Conservation (phyloP, 2,797 vertebrate species). For the Natrix natrix region DNA sequence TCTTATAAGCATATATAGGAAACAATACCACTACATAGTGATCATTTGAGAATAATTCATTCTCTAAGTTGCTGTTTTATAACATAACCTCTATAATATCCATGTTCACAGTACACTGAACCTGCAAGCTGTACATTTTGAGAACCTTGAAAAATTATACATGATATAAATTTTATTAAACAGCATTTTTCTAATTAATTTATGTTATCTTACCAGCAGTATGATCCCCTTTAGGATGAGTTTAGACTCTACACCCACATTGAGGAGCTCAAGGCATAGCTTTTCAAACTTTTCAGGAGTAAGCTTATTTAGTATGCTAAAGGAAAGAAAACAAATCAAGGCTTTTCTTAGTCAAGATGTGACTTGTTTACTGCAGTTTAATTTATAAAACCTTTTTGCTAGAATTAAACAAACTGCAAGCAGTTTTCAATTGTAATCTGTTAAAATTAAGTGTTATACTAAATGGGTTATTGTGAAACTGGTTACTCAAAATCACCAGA, state of each 20-base stretch:
- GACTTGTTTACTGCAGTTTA: not conserved
- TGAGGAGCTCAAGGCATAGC: conserved; percentile 99
- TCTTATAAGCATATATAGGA: not conserved
- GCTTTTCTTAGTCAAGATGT: not conserved
- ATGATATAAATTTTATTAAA: not conserved
- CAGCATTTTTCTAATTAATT: not conserved
- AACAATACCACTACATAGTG: not conserved
- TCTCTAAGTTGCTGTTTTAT: not conserved
- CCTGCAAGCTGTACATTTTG: not conserved
- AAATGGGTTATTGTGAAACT: not conserved
- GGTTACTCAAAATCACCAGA: not conserved
- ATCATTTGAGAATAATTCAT: not conserved
- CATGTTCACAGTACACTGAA: not conserved
- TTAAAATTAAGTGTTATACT: not conserved
- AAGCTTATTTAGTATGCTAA: conserved; percentile 99
- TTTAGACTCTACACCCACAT: conserved; percentile 99
- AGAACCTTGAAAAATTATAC: not conserved
- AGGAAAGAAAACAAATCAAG: conserved; percentile 18
- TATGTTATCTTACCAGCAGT: conserved; percentile 88
- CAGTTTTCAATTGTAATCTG: not conserved
- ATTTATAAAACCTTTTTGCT: not conserved
- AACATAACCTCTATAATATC: not conserved
- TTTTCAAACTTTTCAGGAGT: conserved; percentile 99
- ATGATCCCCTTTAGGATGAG: conserved; percentile 99
- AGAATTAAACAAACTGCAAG: not conserved